A percentile compares a stretch with the other conserved stretches of the same genome.
Evolutionary conservation across 2,888 invertebrate species (phyloP).

Genomic region (Erannis defoliaria): DNA sequence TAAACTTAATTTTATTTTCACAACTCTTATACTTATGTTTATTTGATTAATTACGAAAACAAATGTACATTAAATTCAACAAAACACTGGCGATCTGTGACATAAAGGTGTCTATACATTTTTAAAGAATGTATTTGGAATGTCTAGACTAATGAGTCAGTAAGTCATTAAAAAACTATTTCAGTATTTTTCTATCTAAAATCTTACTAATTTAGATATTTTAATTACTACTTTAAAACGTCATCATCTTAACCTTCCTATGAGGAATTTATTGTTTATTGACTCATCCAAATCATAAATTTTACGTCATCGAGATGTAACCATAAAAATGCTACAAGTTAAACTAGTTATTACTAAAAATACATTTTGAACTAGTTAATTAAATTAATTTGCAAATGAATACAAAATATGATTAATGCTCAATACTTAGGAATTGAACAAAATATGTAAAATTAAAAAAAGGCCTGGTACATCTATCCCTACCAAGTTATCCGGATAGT

Average conservation of each 20-base stretch:
- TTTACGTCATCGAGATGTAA: slow-evolving; percentile 9
- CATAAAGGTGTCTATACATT: too few species aligned
- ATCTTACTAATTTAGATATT: background rate
- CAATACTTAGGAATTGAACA: background rate
- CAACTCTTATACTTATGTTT: too few species aligned
- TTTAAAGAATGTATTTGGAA: too few species aligned
- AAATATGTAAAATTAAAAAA: background rate
- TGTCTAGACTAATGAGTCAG: background rate
- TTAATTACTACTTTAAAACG: background rate
- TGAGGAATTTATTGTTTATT: slow-evolving; percentile 10
- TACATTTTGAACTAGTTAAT: slow-evolving; percentile 21
- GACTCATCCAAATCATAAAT: slow-evolving; percentile 9
- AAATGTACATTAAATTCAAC: too few species aligned
- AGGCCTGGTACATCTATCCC: too few species aligned
- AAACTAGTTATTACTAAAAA: background rate
- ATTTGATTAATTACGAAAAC: too few species aligned
- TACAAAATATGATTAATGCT: background rate
- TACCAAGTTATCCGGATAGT: too few species aligned
- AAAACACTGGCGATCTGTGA: too few species aligned
- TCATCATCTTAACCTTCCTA: background rate
- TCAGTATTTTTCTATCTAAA: background rate
- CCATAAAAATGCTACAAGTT: slow-evolving; percentile 2
- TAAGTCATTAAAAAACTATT: background rate
- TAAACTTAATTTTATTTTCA: too few species aligned
- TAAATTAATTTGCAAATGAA: slow-evolving; percentile 9